phyloP scores from a whole-genome alignment of 2,113 vertebrate species.

The Oncorhynchus clarkii region DNA sequence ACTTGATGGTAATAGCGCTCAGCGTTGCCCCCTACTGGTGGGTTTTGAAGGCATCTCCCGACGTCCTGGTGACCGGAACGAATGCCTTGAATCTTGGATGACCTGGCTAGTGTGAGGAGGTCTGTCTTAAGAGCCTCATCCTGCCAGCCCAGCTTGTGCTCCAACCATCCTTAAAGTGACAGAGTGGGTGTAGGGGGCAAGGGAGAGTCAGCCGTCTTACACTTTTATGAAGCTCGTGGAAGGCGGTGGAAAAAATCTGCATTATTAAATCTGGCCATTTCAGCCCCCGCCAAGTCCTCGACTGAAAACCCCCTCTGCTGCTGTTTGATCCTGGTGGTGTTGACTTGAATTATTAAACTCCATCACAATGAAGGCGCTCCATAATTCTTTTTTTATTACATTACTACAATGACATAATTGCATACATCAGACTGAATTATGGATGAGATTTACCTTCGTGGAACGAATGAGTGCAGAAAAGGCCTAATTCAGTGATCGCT shows the following conservation, averaged over 20 bases:
- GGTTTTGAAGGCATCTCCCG: too few species aligned
- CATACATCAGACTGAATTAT: slow-evolving; percentile 53
- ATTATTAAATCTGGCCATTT: slow-evolving; percentile 35
- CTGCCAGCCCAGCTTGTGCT: not conserved
- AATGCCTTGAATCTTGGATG: too few species aligned
- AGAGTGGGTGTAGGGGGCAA: slow-evolving; percentile 5
- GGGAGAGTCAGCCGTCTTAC: not conserved
- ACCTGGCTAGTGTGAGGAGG: too few species aligned
- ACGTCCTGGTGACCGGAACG: too few species aligned
- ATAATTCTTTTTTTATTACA: slow-evolving; percentile 56
- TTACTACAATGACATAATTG: slow-evolving; percentile 56
- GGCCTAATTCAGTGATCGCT: not conserved
- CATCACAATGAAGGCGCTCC: slow-evolving; percentile 31
- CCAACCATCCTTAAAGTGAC: slow-evolving; percentile 18
- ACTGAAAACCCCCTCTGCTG: not conserved
- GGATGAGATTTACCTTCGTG: slow-evolving; percentile 43
- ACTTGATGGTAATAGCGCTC: too few species aligned
- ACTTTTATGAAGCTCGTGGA: slow-evolving; percentile 21
- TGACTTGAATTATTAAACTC: slow-evolving; percentile 54
- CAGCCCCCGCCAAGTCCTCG: slow-evolving; percentile 19
- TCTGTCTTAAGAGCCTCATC: not conserved
- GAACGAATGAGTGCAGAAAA: not conserved
- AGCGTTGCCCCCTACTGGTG: too few species aligned
- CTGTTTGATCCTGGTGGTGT: slow-evolving; percentile 27
- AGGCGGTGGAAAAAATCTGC: slow-evolving; percentile 22